phyloP scores from a whole-genome alignment of 1,140 invertebrate species.

The Drosophila sucinea region DNA sequence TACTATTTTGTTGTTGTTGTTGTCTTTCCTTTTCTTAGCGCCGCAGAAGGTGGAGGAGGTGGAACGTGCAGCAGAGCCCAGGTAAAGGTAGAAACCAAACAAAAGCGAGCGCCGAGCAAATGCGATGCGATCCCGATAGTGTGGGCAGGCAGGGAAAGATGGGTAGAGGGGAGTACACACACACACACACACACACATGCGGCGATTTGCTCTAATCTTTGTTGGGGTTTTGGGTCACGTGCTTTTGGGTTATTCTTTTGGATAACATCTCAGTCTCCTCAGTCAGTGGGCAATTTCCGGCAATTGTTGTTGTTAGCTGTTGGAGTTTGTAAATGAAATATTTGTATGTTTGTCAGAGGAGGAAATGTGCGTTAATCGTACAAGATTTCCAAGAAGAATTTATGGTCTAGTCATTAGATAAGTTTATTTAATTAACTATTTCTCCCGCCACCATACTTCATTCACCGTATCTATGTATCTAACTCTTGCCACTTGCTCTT shows the following conservation, averaged over 20 bases:
- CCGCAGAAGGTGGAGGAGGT: conserved; percentile 17
- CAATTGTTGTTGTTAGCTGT: conserved; percentile 20
- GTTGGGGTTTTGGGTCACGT: conserved; percentile 61
- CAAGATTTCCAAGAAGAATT: conserved; percentile 49
- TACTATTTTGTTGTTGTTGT: conserved; percentile 37
- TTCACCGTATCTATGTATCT: neutral
- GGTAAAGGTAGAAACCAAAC: conserved; percentile 54
- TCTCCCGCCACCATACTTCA: neutral
- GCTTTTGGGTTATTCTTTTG: conserved; percentile 39
- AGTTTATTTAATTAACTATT: conserved; percentile 33
- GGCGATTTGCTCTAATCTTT: conserved; percentile 24
- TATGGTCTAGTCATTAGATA: conserved; percentile 30
- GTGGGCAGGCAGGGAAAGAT: conserved; percentile 19
- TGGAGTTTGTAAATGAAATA: conserved; percentile 66
- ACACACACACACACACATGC: conserved; percentile 33
- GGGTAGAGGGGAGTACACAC: conserved; percentile 20
- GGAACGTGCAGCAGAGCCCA: conserved; percentile 11
- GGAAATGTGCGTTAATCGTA: conserved; percentile 49
- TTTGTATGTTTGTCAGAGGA: conserved; percentile 56
- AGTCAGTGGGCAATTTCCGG: conserved; percentile 77
- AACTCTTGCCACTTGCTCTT: conserved; percentile 17
- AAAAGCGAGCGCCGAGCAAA: conserved; percentile 47
- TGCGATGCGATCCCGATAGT: conserved; percentile 8
- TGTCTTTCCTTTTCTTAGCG: conserved; percentile 27
- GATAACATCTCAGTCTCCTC: conserved; percentile 61